phyloP scores from a whole-genome alignment of 92 coral and sea anemone genomes.

The Parazoanthus atlanticus region DNA sequence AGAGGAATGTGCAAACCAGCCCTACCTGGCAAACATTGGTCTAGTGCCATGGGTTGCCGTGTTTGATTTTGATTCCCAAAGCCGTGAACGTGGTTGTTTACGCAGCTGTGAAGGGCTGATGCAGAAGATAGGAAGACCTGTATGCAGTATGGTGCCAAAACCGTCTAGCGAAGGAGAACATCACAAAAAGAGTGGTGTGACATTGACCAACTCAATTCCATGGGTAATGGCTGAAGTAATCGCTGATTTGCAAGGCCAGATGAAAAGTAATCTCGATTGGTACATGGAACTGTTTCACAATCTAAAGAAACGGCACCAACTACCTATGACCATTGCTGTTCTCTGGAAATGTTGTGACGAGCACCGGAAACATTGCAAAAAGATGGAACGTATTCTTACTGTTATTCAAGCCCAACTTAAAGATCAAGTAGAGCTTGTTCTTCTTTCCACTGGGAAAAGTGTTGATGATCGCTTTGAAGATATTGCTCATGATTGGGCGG shows the following conservation, averaged over 20 bases:
- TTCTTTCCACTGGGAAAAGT: constrained; percentile 42
- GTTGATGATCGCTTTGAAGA: constrained; percentile 47
- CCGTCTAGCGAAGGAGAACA: constrained; percentile 23
- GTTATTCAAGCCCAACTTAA: constrained; percentile 37
- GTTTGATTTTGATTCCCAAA: constrained; percentile 63
- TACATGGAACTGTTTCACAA: constrained; percentile 51
- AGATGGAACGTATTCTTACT: constrained; percentile 41
- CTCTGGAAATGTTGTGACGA: constrained; percentile 48
- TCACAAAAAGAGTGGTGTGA: background rate
- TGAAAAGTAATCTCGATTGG: constrained; percentile 54
- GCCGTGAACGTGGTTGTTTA: constrained; percentile 50
- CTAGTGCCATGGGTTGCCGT: constrained; percentile 73
- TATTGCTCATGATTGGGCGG: constrained; percentile 63
- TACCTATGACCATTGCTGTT: constrained; percentile 51
- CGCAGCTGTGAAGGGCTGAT: constrained; percentile 50
- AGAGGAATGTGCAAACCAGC: constrained; percentile 34
- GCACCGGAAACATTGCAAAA: constrained; percentile 42
- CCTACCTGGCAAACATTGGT: constrained; percentile 50
- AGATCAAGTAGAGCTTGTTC: constrained; percentile 39
- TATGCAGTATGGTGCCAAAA: constrained; percentile 63
- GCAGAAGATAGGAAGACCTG: constrained; percentile 59
- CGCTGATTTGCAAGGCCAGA: constrained; percentile 46
- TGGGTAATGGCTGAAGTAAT: constrained; percentile 67
- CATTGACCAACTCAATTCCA: constrained; percentile 33
- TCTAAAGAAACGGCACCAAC: constrained; percentile 49